Percentiles rank a stretch among this genome's conserved stretches.
These are phyloP conservation scores for Eunapius fragilis DNA, from an alignment of 37 sponge, comb jelly and placozoan genomes.

Conservation along the genomic window DNA sequence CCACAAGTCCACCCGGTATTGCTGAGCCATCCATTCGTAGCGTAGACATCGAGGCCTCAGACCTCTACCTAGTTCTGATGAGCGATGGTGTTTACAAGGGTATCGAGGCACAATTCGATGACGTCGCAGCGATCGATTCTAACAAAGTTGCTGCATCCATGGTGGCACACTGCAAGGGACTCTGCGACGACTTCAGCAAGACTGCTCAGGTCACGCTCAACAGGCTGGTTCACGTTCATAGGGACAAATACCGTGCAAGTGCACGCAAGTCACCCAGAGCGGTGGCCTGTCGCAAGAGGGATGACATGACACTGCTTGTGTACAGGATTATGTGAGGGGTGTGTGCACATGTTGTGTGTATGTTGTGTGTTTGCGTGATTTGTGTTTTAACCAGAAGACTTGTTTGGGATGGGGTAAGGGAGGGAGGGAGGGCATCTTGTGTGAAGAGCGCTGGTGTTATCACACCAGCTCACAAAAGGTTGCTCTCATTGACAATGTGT, in stretches of 20 bases:
- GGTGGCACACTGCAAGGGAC: conserved; percentile 4
- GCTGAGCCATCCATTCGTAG: conserved; percentile 59
- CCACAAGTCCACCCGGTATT: conserved; percentile 62
- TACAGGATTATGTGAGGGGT: conserved; percentile 12
- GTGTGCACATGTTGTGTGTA: too few relatives aligned
- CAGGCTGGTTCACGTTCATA: conserved; percentile 41
- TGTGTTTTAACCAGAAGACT: too few relatives aligned
- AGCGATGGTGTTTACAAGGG: conserved; percentile 80
- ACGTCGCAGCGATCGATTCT: conserved; percentile 7
- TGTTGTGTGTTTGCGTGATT: too few relatives aligned
- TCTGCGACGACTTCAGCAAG: background rate
- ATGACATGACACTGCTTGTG: conserved; percentile 86
- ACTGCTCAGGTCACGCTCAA: conserved; percentile 44
- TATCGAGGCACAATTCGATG: conserved; percentile 7
- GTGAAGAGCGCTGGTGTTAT: too few relatives aligned
- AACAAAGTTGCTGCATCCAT: conserved; percentile 25
- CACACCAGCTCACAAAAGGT: too few relatives aligned
- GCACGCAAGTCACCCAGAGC: conserved; percentile 41
- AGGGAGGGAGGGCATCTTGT: too few relatives aligned
- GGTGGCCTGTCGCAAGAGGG: conserved; percentile 69
- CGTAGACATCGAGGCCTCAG: background rate
- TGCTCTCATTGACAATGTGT: too few relatives aligned
- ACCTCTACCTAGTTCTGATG: conserved; percentile 76
- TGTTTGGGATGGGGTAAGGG: too few relatives aligned
- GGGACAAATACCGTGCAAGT: conserved; percentile 3